Evolutionary conservation across 2,113 vertebrate genomes (phyloP).

Genomic region (Poeciliopsis turrubarensis): DNA sequence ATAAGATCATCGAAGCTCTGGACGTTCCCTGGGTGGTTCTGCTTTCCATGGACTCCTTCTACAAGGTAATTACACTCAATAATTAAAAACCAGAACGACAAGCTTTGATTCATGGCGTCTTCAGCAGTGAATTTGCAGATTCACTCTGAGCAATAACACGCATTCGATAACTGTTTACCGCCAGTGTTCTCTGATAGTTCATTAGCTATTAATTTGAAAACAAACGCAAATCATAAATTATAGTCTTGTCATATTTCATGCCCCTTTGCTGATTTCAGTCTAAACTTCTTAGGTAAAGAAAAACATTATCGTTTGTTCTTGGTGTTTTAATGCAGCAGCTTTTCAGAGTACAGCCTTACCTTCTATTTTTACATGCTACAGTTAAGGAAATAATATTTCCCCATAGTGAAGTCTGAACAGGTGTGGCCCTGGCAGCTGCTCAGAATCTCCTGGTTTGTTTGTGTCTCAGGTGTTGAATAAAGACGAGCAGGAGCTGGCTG

Average conservation of each 20-base stretch:
- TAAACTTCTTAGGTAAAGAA: too few relatives aligned
- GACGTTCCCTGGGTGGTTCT: conserved; percentile 92
- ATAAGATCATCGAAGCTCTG: conserved; percentile 90
- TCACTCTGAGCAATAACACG: not conserved
- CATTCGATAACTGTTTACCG: not conserved
- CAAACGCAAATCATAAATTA: not conserved
- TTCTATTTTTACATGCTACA: too few relatives aligned
- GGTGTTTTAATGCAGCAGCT: too few relatives aligned
- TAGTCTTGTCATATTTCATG: not conserved
- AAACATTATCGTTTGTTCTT: too few relatives aligned
- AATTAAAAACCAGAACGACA: not conserved
- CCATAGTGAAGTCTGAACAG: too few relatives aligned
- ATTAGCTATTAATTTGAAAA: conserved; percentile 10
- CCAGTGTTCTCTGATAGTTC: not conserved
- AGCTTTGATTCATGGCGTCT: not conserved
- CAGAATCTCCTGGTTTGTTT: not conserved
- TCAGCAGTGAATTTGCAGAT: too few relatives aligned
- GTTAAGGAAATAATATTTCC: too few relatives aligned
- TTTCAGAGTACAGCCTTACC: too few relatives aligned
- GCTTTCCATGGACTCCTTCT: conserved; percentile 92
- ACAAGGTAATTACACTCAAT: conserved; percentile 79
- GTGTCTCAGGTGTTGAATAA: conserved; percentile 83
- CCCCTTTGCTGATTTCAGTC: not conserved
- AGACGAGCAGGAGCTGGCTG: conserved; percentile 86
- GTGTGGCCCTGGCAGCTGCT: too few relatives aligned